Evolutionary conservation across 2,888 invertebrate species (phyloP).

Genomic region (Pegoplata infirma): DNA sequence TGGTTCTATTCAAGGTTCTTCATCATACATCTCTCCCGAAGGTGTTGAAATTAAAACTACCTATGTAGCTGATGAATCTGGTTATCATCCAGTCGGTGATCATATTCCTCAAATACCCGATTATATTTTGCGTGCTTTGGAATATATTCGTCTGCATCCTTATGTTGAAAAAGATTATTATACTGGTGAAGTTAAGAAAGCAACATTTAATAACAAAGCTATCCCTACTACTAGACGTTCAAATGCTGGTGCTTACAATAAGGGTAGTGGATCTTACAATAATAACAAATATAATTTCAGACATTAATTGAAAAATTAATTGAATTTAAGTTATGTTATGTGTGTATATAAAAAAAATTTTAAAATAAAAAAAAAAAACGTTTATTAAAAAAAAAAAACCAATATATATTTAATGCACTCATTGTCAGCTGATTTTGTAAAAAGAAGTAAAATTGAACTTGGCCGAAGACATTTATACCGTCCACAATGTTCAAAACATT

Average conservation of each 20-base stretch:
- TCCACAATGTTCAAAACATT: no score
- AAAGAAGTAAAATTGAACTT: no score
- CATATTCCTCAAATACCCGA: slow-evolving; percentile 73
- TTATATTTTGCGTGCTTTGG: slow-evolving; percentile 70
- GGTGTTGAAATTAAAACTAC: slow-evolving; percentile 68
- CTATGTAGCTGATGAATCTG: slow-evolving; percentile 72
- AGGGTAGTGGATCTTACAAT: slow-evolving; percentile 10
- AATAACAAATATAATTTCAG: slow-evolving; percentile 34
- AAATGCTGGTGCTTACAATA: slow-evolving; percentile 4
- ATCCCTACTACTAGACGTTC: slow-evolving; percentile 5
- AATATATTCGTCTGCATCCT: slow-evolving; percentile 73
- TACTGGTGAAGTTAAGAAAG: slow-evolving; percentile 68
- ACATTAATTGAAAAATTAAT: slow-evolving; percentile 20
- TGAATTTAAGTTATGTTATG: not conserved
- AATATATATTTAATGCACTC: no score
- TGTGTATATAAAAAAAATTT: not conserved
- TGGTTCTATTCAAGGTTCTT: slow-evolving; percentile 68
- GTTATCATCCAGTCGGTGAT: slow-evolving; percentile 72
- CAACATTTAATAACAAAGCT: slow-evolving; percentile 45
- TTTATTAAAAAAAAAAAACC: no score
- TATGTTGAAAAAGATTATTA: slow-evolving; percentile 69
- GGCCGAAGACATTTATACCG: no score
- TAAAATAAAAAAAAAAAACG: no score
- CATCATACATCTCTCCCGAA: slow-evolving; percentile 72
- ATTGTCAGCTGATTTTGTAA: no score